phyloP scores from a whole-genome alignment of 2,797 vertebrate species.

The Nyctibius grandis region DNA sequence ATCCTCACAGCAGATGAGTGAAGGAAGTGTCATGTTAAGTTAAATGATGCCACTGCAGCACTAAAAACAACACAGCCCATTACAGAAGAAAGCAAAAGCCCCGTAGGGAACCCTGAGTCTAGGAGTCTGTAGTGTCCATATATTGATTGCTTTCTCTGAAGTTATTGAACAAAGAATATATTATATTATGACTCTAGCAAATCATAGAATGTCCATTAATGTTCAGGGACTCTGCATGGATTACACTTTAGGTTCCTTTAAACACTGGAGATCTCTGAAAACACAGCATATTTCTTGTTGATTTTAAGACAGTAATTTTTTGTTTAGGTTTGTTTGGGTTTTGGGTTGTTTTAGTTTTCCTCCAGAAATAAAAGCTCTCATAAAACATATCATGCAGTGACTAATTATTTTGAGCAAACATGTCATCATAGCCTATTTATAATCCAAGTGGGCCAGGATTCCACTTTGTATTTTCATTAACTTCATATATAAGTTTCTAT shows the following conservation, averaged over 20 bases:
- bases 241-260: constrained; percentile 36
- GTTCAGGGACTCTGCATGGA: not conserved
- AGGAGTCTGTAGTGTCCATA: not conserved
- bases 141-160: constrained; percentile 58
- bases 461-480: not conserved
- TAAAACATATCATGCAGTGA: not conserved
- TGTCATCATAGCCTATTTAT: not conserved
- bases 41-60: constrained; percentile 17
- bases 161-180: constrained; percentile 47
- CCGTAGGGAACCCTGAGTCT: not conserved
- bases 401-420: not conserved
- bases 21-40: constrained; percentile 28
- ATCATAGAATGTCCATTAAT: constrained; percentile 18
- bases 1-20: not conserved
- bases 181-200: constrained; percentile 18
- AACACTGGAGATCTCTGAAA: not conserved
- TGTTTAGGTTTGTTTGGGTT: accelerated
- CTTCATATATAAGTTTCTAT: not conserved
- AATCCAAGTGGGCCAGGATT: not conserved
- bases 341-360: not conserved
- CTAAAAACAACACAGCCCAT: not conserved
- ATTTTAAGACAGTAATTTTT: not conserved
- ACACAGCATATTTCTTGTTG: not conserved
- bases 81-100: constrained; percentile 35
- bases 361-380: not conserved